Evolutionary conservation across 2,113 vertebrate genomes (phyloP).

Genomic region (Tetrax tetrax): DNA sequence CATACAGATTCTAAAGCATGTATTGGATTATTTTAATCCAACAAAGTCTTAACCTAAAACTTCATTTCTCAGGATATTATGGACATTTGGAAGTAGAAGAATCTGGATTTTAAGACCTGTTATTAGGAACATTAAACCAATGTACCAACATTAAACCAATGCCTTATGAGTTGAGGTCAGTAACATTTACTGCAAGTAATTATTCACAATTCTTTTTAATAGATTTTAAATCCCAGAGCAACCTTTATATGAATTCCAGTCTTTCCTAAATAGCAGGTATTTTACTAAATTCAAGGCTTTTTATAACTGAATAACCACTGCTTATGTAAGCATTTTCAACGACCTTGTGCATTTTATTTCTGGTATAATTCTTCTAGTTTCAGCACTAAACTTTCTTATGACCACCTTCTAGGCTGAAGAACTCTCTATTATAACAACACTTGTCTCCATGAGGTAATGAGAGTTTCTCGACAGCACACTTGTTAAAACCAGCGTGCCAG

Average conservation of each 20-base stretch:
- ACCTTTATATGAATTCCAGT: neutral
- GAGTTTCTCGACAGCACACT: neutral
- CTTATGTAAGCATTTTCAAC: slow-evolving; percentile 21
- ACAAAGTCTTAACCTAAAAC: neutral
- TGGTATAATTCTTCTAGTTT: neutral
- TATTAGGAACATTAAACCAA: neutral
- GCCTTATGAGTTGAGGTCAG: neutral
- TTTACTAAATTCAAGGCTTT: slow-evolving; percentile 22
- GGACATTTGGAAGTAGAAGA: neutral
- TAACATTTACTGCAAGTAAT: slow-evolving; percentile 16
- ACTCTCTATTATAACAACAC: neutral
- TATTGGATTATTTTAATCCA: neutral
- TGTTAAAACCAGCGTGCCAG: neutral
- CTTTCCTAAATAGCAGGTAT: slow-evolving; percentile 16
- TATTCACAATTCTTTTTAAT: slow-evolving; percentile 3
- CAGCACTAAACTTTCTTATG: neutral
- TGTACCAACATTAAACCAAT: neutral
- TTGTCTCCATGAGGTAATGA: neutral
- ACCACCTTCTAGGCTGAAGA: neutral
- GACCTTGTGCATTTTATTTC: neutral
- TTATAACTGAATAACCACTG: neutral
- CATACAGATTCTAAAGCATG: neutral
- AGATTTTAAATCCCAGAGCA: slow-evolving; percentile 1
- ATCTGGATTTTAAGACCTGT: neutral
- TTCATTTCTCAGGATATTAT: neutral